Conservation (phyloP, 2,113 vertebrate genomes). For the Rhizomys pruinosus region DNA sequence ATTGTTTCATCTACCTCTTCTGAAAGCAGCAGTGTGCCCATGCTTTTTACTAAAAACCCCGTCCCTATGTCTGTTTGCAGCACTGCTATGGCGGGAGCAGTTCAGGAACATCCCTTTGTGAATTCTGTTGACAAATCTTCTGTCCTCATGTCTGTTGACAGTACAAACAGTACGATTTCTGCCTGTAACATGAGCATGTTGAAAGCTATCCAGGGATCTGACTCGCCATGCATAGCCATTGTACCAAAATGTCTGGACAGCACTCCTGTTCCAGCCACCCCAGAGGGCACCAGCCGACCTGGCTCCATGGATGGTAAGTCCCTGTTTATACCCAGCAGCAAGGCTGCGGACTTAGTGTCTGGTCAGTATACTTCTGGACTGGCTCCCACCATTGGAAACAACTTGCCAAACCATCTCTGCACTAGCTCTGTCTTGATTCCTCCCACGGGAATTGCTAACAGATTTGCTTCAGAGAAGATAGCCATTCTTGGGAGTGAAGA, state of each 20-base stretch:
- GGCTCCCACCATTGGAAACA: constrained; percentile 86
- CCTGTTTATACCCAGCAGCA: constrained; percentile 82
- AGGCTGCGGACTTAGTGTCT: constrained; percentile 75
- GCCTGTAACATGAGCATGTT: constrained; percentile 87
- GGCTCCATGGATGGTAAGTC: constrained; percentile 84
- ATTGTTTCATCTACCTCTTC: constrained; percentile 90
- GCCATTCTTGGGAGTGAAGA: constrained; percentile 85
- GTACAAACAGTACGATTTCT: constrained; percentile 85
- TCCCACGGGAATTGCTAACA: constrained; percentile 80
- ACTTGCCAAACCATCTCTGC: constrained; percentile 88
- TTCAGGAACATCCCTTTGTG: constrained; percentile 88
- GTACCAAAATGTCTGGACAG: constrained; percentile 89
- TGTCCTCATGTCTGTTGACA: constrained; percentile 90
- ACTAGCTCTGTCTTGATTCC: constrained; percentile 87
- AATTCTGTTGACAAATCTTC: constrained; percentile 89
- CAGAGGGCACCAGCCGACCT: constrained; percentile 76
- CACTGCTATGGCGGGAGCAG: constrained; percentile 87
- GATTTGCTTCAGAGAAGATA: constrained; percentile 88
- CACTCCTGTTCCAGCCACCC: constrained; percentile 75
- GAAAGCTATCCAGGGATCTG: constrained; percentile 87
- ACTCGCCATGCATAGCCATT: constrained; percentile 86
- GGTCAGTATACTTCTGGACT: constrained; percentile 86
- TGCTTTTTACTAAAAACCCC: constrained; percentile 88
- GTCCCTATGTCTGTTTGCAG: constrained; percentile 87
- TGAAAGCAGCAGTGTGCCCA: constrained; percentile 88